These are phyloP conservation scores for Diglossa cyanea DNA, from an alignment of 2,797 vertebrate genomes.

Conservation along the genomic window DNA sequence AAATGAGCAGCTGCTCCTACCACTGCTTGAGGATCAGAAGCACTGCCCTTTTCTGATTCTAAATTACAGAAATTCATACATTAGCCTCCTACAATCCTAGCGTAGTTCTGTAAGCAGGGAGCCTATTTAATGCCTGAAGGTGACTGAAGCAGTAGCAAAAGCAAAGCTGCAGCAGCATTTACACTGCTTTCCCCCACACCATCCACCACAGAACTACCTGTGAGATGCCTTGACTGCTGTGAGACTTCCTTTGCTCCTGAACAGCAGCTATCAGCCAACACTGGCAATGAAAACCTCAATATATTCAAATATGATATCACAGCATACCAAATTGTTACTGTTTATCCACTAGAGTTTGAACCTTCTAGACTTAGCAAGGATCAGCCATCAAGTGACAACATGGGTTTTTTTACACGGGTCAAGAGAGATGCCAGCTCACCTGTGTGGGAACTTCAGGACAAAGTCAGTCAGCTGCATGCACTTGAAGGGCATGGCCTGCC, in stretches of 20 bases:
- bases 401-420: fast-evolving
- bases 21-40: neutral
- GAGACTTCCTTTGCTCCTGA: neutral
- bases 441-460: constrained; percentile 94
- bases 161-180: neutral
- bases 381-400: neutral
- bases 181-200: neutral
- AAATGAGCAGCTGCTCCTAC: neutral
- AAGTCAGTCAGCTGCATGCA: constrained; percentile 98
- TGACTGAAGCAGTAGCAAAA: neutral
- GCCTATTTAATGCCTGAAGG: fast-evolving
- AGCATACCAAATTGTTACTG: neutral
- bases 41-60: neutral
- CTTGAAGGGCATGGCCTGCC: constrained; percentile 96
- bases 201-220: neutral
- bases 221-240: fast-evolving
- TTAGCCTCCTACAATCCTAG: neutral
- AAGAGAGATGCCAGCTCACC: constrained; percentile 70
- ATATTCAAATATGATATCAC: fast-evolving
- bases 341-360: neutral
- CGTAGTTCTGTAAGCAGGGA: neutral
- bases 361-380: neutral
- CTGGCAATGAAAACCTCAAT: fast-evolving
- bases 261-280: neutral
- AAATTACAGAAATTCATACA: neutral